phyloP scores from a whole-genome alignment of 2,797 vertebrate species.

The Pterois miles region DNA sequence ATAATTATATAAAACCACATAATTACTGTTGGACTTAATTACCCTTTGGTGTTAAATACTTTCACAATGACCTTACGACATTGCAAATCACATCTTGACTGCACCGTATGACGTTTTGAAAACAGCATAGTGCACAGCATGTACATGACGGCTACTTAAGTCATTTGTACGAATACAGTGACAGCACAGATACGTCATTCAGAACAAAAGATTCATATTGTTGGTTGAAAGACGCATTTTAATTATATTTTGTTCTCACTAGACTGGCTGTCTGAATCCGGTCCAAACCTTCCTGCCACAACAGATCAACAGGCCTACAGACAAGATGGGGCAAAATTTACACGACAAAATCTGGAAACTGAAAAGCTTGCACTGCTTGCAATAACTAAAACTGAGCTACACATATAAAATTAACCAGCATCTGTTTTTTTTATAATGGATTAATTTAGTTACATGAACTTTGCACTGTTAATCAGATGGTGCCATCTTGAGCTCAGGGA shows the following conservation, averaged over 20 bases:
- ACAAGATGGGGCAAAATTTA: background rate
- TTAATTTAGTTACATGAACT: background rate
- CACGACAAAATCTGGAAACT: background rate
- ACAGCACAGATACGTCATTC: background rate
- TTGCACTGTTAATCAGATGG: background rate
- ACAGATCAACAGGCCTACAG: background rate
- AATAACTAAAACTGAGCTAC: background rate
- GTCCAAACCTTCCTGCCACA: background rate
- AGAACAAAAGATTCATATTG: background rate
- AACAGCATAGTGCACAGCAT: background rate
- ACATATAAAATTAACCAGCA: background rate
- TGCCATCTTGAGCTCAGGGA: background rate
- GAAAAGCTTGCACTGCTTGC: background rate
- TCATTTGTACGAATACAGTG: background rate
- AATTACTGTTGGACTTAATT: background rate
- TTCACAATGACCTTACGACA: background rate
- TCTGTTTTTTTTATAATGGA: background rate
- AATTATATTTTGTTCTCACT: background rate
- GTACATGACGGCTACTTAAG: background rate
- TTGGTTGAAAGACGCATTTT: background rate
- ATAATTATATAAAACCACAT: background rate
- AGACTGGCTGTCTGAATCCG: background rate
- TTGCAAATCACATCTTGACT: background rate
- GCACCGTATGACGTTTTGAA: background rate
- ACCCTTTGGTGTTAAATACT: background rate